phyloP scores from a whole-genome alignment of 2,797 vertebrate genomes.

The Heterohyrax brucei region DNA sequence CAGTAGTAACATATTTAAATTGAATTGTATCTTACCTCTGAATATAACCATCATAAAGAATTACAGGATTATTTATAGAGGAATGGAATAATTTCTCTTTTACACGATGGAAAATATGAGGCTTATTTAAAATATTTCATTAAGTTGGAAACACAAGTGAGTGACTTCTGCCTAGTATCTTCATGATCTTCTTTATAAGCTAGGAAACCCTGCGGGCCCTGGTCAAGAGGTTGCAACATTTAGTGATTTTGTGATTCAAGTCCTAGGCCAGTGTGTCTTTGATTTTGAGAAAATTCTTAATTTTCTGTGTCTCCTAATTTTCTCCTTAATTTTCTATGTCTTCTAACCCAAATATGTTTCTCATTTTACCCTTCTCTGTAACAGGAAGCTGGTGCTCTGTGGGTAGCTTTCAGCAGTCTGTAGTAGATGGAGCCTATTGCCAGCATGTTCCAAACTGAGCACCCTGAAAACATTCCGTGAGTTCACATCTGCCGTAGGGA shows the following conservation, averaged over 20 bases:
- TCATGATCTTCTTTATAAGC: background rate
- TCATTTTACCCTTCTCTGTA: background rate
- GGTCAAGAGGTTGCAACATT: background rate
- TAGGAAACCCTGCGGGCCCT: too few relatives aligned
- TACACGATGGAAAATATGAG: background rate
- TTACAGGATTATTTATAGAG: background rate
- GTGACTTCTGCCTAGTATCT: background rate
- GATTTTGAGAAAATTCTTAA: background rate
- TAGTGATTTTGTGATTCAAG: background rate
- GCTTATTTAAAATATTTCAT: background rate
- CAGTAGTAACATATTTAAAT: background rate
- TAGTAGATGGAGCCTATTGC: background rate
- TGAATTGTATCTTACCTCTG: background rate
- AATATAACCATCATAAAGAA: background rate
- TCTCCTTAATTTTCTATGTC: too few relatives aligned
- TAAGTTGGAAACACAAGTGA: background rate
- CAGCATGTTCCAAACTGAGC: background rate
- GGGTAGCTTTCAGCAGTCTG: background rate
- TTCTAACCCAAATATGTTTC: background rate
- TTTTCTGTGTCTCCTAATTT: background rate
- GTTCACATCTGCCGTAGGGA: background rate
- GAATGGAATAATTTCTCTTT: background rate
- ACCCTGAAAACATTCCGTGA: accelerated
- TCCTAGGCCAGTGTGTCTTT: background rate
- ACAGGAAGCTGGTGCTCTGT: background rate